Evolutionary conservation across 2,888 invertebrate species (phyloP).

Genomic region (Mimumesa dahlbomi): DNA sequence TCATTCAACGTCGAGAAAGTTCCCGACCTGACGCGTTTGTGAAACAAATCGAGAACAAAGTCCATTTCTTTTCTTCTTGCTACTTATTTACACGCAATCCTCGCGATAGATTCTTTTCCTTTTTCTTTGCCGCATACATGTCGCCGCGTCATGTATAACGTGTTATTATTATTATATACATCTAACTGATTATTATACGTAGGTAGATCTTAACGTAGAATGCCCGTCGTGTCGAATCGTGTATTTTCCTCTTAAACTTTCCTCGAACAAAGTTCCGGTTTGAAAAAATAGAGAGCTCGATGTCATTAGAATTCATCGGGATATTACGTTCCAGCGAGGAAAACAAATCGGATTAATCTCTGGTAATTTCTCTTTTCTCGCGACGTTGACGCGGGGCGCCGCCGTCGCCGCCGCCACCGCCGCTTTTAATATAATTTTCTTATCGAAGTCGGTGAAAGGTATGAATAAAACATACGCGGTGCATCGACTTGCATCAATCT

Average conservation of each 20-base stretch:
- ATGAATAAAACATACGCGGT: slow-evolving; percentile 54
- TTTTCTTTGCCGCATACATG: too few relatives aligned
- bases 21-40: slow-evolving; percentile 8
- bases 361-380: slow-evolving; percentile 48
- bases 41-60: slow-evolving; percentile 8
- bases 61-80: background rate
- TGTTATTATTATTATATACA: too few relatives aligned
- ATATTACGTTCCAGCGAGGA: slow-evolving; percentile 4
- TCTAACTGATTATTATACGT: too few relatives aligned
- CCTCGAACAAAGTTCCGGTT: too few relatives aligned
- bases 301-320: background rate
- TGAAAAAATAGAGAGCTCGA: too few relatives aligned
- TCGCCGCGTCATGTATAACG: too few relatives aligned
- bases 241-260: too few relatives aligned
- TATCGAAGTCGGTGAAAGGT: slow-evolving; percentile 62
- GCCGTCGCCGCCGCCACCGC: too few relatives aligned
- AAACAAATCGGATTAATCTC: slow-evolving; percentile 12
- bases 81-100: too few relatives aligned
- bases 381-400: slow-evolving; percentile 40
- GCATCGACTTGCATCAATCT: slow-evolving; percentile 57
- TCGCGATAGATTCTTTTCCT: too few relatives aligned
- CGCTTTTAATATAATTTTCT: slow-evolving; percentile 61
- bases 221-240: too few relatives aligned
- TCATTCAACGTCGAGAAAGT: slow-evolving; percentile 54
- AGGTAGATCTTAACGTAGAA: too few relatives aligned